phyloP scores from a whole-genome alignment of 2,888 invertebrate genomes.

The Rhopalosiphum nymphaeae region DNA sequence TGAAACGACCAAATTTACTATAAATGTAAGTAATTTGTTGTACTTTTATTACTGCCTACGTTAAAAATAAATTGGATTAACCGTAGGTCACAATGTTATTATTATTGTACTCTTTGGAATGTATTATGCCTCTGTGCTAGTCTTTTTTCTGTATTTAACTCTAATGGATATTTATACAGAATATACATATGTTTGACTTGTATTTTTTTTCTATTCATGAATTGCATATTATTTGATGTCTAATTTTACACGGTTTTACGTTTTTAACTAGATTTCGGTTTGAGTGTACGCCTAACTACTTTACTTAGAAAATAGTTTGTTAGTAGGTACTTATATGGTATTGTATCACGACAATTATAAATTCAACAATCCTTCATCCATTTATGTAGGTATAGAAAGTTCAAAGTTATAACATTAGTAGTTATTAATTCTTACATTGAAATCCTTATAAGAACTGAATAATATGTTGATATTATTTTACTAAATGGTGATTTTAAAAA shows the following conservation, averaged over 20 bases:
- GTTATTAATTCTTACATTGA: neutral
- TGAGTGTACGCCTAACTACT: neutral
- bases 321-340: conserved; percentile 61
- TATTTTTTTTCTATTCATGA: neutral
- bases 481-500: neutral
- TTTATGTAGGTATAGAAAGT: conserved; percentile 10
- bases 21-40: neutral
- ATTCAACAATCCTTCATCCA: conserved; percentile 6
- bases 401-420: conserved; percentile 1
- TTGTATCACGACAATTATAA: conserved; percentile 2
- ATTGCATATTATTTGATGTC: neutral
- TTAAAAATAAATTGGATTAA: conserved; percentile 6
- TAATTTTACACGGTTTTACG: neutral
- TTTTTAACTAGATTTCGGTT: neutral
- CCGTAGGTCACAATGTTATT: neutral
- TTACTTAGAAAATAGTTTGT: neutral
- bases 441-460: neutral
- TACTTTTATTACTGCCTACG: neutral
- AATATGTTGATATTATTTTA: neutral
- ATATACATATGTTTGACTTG: neutral
- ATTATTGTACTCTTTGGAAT: neutral
- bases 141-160: neutral
- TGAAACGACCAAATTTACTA: neutral
- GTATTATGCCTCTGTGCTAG: neutral
- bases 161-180: neutral